Conservation (phyloP, 2,797 vertebrate species). For the Neopelma chrysocephalum region DNA sequence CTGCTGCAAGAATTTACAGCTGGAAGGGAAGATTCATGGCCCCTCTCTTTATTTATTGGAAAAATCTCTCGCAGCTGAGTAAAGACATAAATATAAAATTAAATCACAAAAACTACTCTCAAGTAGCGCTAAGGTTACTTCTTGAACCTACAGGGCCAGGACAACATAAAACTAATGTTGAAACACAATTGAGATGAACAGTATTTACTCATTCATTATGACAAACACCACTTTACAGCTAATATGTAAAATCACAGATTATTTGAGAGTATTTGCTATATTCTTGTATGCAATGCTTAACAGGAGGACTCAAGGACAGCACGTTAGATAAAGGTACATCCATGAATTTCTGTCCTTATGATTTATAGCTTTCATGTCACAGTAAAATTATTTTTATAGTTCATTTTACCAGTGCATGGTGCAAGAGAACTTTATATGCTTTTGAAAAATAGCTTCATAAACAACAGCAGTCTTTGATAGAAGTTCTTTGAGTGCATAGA, state of each 20-base stretch:
- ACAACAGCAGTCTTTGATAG: not conserved
- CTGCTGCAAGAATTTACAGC: conserved; percentile 69
- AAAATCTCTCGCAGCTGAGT: conserved; percentile 50
- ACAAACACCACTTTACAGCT: not conserved
- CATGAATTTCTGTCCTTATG: not conserved
- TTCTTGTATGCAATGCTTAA: not conserved
- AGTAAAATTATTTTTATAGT: not conserved
- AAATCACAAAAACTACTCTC: conserved; percentile 41
- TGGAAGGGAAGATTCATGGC: conserved; percentile 59
- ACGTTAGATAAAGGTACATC: not conserved
- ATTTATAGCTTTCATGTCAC: conserved; percentile 5
- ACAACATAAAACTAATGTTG: not conserved
- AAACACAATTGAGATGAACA: not conserved
- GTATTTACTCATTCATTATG: not conserved
- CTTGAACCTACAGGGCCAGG: not conserved
- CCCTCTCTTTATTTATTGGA: conserved; percentile 63
- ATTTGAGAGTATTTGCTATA: not conserved
- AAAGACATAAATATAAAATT: conserved; percentile 66
- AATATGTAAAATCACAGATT: not conserved
- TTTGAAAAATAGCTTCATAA: conserved; percentile 20
- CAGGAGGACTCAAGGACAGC: not conserved
- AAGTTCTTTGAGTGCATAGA: not conserved
- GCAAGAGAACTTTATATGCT: not conserved
- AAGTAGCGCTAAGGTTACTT: not conserved
- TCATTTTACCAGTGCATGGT: not conserved